Evolutionary conservation across 1,140 invertebrate genomes (phyloP).

Genomic region (Stegodyphus mimosarum): DNA sequence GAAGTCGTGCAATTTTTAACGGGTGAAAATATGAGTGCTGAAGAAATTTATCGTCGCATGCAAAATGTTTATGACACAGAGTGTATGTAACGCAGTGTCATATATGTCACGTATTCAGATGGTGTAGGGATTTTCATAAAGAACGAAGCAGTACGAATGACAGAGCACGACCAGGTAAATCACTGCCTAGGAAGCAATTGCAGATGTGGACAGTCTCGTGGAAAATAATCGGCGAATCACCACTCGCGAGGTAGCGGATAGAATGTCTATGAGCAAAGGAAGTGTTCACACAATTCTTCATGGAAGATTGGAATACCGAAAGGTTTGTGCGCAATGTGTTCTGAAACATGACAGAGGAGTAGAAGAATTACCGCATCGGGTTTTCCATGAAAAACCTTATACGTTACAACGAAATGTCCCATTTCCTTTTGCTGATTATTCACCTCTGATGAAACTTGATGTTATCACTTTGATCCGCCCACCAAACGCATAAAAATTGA

Average conservation of each 20-base stretch:
- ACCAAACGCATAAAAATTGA: neutral
- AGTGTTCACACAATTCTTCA: conserved; percentile 13
- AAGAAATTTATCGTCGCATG: neutral
- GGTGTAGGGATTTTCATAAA: neutral
- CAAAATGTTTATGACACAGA: conserved; percentile 7
- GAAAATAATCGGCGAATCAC: conserved; percentile 20
- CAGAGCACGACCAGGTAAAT: neutral
- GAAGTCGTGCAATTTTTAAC: conserved; percentile 12
- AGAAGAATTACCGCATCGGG: neutral
- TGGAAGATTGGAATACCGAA: neutral
- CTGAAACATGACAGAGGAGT: neutral
- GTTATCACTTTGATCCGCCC: neutral
- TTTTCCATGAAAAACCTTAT: neutral
- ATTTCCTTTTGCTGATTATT: conserved; percentile 3
- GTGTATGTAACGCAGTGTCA: neutral
- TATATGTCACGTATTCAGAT: too few species aligned
- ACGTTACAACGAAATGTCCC: neutral
- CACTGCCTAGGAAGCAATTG: neutral
- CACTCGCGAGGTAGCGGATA: neutral
- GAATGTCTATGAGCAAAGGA: conserved; percentile 1
- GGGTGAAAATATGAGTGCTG: conserved; percentile 12
- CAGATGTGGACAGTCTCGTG: neutral
- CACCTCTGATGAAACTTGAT: neutral
- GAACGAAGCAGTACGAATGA: neutral
- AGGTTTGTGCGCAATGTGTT: neutral